Base-by-base conservation (phyloP, 1,140 invertebrate species). In the Oppia nitens region DNA sequence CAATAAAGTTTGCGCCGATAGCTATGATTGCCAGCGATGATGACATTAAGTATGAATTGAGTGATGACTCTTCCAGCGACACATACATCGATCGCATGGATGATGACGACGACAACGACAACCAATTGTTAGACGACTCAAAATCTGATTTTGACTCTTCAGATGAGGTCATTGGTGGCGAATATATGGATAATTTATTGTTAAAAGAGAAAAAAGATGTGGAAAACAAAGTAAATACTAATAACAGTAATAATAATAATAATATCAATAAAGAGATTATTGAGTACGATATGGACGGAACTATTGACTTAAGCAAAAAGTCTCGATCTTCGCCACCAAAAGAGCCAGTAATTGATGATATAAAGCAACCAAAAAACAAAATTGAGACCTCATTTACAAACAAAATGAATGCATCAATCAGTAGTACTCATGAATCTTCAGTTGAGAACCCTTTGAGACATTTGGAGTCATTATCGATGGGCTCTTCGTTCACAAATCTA, bases 381-480 rank as follows among this genome's bases (percentile, higher is more conserved):
- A 9, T 20, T 26, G 49, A 25, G 20, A 12, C 49, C 6, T 50
- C 49, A 20, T 26, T 26, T 50, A 12, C 49, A 25, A 50, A 20
- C 24, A 25, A 40, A 40, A 40, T 40, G 32, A 40, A 17, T 17
- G n/a, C n/a, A n/a, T 24, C 20, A 51, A 12, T 14, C 12, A 1
- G 14, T 21, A 60, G 6, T 32, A 60, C 21, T 58, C 53, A 1
- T 61, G 62, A 40, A 60, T 59, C 55, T 59, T 54, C 57, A 55
- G 57, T 57, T 23, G 68, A 78, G 67, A 85, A 84, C 72, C 80
- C 84, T 64, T 74, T 87, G 63, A 77, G 83, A 67, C 79, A 84
- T 69, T 72, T 87, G 65, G 84, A 87, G 73, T 83, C 79, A 70
- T 76, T 87, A 67, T 86, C 84, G 48, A 81, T 84, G 70, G 83